phyloP scores from a whole-genome alignment of 2,888 invertebrate genomes.

The Pimpla rufipes region DNA sequence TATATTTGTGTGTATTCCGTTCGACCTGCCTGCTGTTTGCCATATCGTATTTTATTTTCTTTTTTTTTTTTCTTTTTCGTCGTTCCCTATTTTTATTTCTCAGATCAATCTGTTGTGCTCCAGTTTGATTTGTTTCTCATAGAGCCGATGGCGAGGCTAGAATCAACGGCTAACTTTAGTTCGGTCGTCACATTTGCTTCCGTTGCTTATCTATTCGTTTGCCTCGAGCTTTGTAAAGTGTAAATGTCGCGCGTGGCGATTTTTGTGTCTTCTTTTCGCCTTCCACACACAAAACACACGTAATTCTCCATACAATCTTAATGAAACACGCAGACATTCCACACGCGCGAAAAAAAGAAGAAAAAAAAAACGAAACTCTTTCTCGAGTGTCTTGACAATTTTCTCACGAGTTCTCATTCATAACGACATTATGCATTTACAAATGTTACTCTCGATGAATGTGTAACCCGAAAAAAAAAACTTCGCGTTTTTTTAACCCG shows the following conservation, averaged over 20 bases:
- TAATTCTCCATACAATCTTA: background rate
- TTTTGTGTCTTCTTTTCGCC: conserved; percentile 61
- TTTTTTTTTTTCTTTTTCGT: conserved; percentile 54
- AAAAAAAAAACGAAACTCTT: background rate
- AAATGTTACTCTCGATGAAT: conserved; percentile 35
- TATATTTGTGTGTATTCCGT: conserved; percentile 60
- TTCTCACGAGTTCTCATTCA: conserved; percentile 45
- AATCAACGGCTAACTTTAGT: conserved; percentile 18
- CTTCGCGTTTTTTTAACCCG: conserved; percentile 68
- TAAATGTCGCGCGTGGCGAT: conserved; percentile 14
- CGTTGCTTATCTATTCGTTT: conserved; percentile 12
- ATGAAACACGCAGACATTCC: conserved; percentile 22
- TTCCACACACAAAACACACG: conserved; percentile 45
- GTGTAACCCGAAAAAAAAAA: background rate
- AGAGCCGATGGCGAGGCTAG: conserved; percentile 51
- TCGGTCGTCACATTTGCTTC: conserved; percentile 5
- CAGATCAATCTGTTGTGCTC: conserved; percentile 46
- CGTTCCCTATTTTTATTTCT: conserved; percentile 14
- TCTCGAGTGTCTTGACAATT: conserved; percentile 36
- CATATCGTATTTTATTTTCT: conserved; percentile 51
- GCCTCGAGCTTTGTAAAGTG: conserved; percentile 38
- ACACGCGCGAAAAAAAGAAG: conserved; percentile 11
- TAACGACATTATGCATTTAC: conserved; percentile 28
- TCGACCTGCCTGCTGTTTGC: conserved; percentile 71
- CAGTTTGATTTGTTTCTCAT: conserved; percentile 56